These are phyloP conservation scores for Ramphastos sulfuratus DNA, from an alignment of 2,113 vertebrate genomes.

Conservation along the genomic window DNA sequence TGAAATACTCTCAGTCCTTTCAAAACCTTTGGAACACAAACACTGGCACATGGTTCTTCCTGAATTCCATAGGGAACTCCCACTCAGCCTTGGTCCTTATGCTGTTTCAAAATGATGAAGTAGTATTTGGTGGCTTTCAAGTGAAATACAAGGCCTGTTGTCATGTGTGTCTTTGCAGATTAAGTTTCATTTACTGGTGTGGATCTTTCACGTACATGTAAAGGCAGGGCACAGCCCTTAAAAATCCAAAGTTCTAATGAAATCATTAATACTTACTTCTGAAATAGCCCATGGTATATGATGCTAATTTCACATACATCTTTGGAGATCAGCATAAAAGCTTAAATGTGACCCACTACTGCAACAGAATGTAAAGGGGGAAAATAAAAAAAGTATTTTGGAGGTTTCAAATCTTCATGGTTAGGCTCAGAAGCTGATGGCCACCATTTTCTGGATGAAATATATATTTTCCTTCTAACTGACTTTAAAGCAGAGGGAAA, in stretches of 20 bases:
- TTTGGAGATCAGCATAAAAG: neutral
- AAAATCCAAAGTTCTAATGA: neutral
- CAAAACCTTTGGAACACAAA: neutral
- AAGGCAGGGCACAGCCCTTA: neutral
- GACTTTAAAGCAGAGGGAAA: neutral
- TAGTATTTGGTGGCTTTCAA: neutral
- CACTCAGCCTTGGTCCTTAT: neutral
- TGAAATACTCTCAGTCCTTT: neutral
- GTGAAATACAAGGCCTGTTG: neutral
- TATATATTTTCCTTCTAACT: neutral
- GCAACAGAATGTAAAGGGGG: neutral
- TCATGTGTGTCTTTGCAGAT: neutral
- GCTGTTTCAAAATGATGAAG: neutral
- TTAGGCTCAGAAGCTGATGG: neutral
- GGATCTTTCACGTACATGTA: neutral
- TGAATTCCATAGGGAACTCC: neutral
- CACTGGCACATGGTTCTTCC: neutral
- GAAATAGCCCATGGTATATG: too few relatives aligned
- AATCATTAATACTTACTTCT: neutral
- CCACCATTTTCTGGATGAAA: neutral
- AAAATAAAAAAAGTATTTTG: neutral
- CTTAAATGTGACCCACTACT: neutral
- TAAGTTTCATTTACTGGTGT: neutral
- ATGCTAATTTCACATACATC: neutral
- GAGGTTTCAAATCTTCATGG: neutral